Evolutionary conservation across 1,140 invertebrate species (phyloP), one percentile per base, ranked within the genome.

Genomic region (Papilio dardanus): DNA sequence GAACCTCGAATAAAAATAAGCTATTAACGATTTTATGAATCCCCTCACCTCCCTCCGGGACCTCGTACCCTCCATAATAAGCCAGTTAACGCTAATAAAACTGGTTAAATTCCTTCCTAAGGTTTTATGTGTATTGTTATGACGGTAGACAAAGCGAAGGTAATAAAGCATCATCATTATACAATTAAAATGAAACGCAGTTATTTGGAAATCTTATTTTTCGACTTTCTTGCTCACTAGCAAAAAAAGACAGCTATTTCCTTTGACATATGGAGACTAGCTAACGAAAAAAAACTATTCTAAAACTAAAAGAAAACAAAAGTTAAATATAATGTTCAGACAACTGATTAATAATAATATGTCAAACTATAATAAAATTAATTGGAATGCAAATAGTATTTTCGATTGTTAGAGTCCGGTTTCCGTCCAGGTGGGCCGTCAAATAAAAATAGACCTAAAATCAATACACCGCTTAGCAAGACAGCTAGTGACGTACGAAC

Each of bases 381-480:
- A 16, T 46, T n/a, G n/a, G 0, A 46, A n/a, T 46, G 42, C 1
- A 46, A 46, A n/a, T 46, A 2, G 16, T n/a, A 46, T 4, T 14
- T 46, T n/a, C 1, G 16, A 10, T 46, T 46, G 42, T 46, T 62
- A 62, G 1, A 62, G 21, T 16, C 54, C 21, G 54, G 19, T 87
- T 33, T 62, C 40, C 42, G 78, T 75, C 79, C 83, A 88, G 86
- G 86, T 88, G 86, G 85, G 80, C 79, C 77, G 67, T 77, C 66
- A 80, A 86, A 84, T 83, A 86, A 86, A 90, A 88, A 90, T 88
- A 90, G 85, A 87, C 79, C 83, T 82, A 79, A 87, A 90, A 89
- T 90, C 87, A 88, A 90, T 90, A 90, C 83, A 85, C 83, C 81
- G 81, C 84, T 88, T 83, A 81, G 80, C 76, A 78, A 83, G 85